Base-by-base conservation (phyloP, 2,888 invertebrate genomes). In the Coelogynopora nodosa region DNA sequence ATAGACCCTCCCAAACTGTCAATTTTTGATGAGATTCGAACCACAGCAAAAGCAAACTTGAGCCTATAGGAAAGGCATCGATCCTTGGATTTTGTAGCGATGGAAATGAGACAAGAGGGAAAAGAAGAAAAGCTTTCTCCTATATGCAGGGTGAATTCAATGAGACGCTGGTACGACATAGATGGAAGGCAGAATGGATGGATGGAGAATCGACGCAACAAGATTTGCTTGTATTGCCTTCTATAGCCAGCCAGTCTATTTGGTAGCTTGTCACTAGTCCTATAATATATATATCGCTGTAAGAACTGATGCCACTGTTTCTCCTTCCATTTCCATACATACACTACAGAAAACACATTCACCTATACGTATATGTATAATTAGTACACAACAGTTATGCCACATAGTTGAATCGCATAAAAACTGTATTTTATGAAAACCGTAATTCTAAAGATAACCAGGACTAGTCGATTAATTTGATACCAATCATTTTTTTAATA, bases 11-110 rank as follows among this genome's bases (percentile, higher is more conserved):
- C n/a, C n/a, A n/a, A n/a, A n/a, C n/a, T n/a, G n/a, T n/a, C n/a
- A n/a, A n/a, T n/a, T n/a, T n/a, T n/a, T n/a, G 23, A 74, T 74
- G 74, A 74, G 74, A 74, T 74, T 74, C 74, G 74, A 74, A 74
- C 74, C 74, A 74, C 10, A 23, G 5, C 49, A 13, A 26, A 74
- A 23, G 5, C 23, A 74, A 26, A 74, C 74, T 74, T 74, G 74
- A 74, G 27, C 5, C 23, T 74, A 49, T 49, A 74, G 74, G n/a
- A n/a, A 26, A 74, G 74, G 74, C 74, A 74, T 74, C 23, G 74
- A 74, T 74, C 74, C 74, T 26, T 5, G 74, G 74, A 74, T 74
- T 74, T 74, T 23, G 27, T 74, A 23, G 74, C 5, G 74, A 74
- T 74, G 27, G 74, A 74, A 74, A 23, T 2, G 74, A 23, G 23